Evolutionary conservation across 1,140 invertebrate genomes (phyloP).

Genomic region (Aphidius ervi): DNA sequence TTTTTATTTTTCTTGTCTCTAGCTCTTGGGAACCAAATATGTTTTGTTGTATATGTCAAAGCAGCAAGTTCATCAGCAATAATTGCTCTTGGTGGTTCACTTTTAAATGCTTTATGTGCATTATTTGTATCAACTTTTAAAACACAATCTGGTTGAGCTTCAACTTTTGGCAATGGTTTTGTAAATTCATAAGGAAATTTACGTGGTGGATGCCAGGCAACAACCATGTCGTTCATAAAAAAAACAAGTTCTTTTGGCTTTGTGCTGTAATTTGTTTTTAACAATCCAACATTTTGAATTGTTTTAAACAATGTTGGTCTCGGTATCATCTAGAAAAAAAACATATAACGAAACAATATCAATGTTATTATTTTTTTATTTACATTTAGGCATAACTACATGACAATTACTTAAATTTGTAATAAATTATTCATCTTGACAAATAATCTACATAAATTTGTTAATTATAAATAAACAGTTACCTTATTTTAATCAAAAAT

Average conservation of each 20-base stretch:
- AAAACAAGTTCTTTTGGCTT: constrained; percentile 56
- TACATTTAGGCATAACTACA: no score
- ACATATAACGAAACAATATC: no score
- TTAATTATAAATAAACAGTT: no score
- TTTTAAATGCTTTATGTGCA: constrained; percentile 58
- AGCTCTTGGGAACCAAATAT: constrained; percentile 72
- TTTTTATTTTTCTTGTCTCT: constrained; percentile 65
- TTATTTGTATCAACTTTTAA: constrained; percentile 64
- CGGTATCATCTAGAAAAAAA: neutral
- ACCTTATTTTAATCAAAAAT: no score
- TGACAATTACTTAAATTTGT: no score
- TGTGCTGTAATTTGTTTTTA: constrained; percentile 29
- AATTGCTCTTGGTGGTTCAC: constrained; percentile 56
- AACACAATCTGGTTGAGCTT: constrained; percentile 45
- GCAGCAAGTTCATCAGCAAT: constrained; percentile 67
- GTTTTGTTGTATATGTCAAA: constrained; percentile 74
- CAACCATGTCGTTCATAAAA: constrained; percentile 69
- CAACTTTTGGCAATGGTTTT: constrained; percentile 61
- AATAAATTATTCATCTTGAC: no score
- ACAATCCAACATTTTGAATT: neutral
- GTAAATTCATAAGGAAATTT: constrained; percentile 81
- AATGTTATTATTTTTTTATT: neutral
- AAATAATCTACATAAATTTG: no score
- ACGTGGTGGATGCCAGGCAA: constrained; percentile 82
- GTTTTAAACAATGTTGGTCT: neutral